Evolutionary conservation across 2,113 vertebrate species (phyloP), one percentile per base, ranked within the genome.

Genomic region (Hydrolagus affinis): DNA sequence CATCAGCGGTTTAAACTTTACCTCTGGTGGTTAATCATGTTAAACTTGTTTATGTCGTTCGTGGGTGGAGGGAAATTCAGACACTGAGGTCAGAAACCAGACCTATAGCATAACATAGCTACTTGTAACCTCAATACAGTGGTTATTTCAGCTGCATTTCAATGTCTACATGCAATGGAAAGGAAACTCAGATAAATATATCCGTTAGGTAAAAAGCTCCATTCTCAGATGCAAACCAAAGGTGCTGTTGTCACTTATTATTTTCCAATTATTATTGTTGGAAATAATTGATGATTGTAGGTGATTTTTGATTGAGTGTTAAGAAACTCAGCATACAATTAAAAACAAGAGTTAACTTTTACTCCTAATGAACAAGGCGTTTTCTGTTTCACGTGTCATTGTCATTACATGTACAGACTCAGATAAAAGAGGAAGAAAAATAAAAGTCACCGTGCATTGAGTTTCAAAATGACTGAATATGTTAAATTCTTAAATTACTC

Each of bases 71-170:
- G 78, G 62, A 68, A 83, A 83, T 83, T 66, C 32, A 83, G 60
- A 32, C 21, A 17, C 59, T 83, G 28, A 83, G 78, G 78, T 68
- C 78, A 83, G 28, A 83, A 83, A 83, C 78, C 78, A 83, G 78
- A 83, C 14, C 6, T 32, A 17, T 19, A 66, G 8, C 11, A 28
- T 17, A 68, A 60, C 66, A 64, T 3, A 28, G 25, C 78, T 66
- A 68, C 25, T 62, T 59, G 28, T 83, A 83, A 66, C 78, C 78
- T 83, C 78, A 83, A 68, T 66, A 68, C 77, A 80, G 77, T 80
- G 17, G 11, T 0, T 15, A 80, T 64, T 23, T 80, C 15, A 30
- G 30, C 8, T 68, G 78, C 78, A 83, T 4, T 66, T 83, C 9
- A 19, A 17, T 28, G 64, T 66, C 23, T 68, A 17, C 57, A 80